A percentile compares a stretch with the other conserved stretches of the same genome.
Conservation (phyloP, 2,797 vertebrate species). For the Myotis findleyi region DNA sequence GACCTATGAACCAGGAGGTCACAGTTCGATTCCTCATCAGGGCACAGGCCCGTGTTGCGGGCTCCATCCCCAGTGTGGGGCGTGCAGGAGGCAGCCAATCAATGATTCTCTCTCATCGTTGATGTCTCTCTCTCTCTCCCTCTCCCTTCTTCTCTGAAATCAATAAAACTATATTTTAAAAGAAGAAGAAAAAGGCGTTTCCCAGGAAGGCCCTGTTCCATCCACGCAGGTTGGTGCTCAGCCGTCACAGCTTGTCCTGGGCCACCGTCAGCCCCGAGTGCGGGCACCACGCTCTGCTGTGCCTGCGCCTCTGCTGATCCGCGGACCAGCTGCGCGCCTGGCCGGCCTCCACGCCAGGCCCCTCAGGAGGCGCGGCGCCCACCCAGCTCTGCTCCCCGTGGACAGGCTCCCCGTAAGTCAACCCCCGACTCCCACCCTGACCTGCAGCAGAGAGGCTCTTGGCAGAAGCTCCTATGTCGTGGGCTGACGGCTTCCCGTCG, state of each 20-base stretch:
- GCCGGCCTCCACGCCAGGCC: constrained; percentile 11
- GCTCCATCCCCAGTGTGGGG: too few relatives aligned
- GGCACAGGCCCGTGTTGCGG: too few relatives aligned
- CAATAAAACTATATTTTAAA: too few relatives aligned
- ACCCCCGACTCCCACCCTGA: constrained; percentile 75
- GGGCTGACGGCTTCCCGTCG: constrained; percentile 68
- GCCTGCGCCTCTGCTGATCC: constrained; percentile 74
- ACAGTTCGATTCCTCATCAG: too few relatives aligned
- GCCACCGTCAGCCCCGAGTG: not conserved
- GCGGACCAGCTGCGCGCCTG: constrained; percentile 78
- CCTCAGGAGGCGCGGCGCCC: constrained; percentile 49
- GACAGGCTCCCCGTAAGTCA: constrained; percentile 76
- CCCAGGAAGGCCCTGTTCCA: constrained; percentile 27
- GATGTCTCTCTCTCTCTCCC: too few relatives aligned
- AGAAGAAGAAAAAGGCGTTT: constrained; percentile 40
- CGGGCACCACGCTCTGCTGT: constrained; percentile 65
- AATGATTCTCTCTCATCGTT: too few relatives aligned
- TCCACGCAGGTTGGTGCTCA: constrained; percentile 40
- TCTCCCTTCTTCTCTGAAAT: too few relatives aligned
- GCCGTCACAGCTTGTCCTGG: not conserved
- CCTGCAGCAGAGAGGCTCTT: constrained; percentile 71
- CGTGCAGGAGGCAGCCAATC: too few relatives aligned
- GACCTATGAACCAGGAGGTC: too few relatives aligned
- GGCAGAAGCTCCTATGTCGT: constrained; percentile 71
- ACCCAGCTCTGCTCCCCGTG: constrained; percentile 68